These are phyloP conservation scores for Drosophila neocordata DNA, from an alignment of 1,140 invertebrate genomes.

Conservation along the genomic window DNA sequence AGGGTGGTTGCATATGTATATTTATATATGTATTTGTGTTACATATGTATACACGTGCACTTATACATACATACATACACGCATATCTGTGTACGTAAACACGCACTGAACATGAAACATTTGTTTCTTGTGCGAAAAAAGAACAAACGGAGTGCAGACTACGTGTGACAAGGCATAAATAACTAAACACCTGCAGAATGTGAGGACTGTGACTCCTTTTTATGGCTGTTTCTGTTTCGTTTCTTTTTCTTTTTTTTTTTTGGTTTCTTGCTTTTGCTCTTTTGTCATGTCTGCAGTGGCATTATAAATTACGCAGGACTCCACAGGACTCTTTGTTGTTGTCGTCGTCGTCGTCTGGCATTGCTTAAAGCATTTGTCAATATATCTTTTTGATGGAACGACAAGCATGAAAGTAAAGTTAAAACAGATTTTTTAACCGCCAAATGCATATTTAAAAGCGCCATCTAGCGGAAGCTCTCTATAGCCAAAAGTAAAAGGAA, in stretches of 20 bases:
- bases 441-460: constrained; percentile 41
- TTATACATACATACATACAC: constrained; percentile 7
- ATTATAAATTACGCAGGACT: constrained; percentile 70
- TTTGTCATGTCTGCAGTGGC: constrained; percentile 68
- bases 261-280: constrained; percentile 5
- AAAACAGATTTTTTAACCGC: constrained; percentile 44
- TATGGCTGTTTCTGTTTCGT: constrained; percentile 33
- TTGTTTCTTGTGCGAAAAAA: constrained; percentile 53
- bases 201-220: constrained; percentile 38
- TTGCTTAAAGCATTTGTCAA: constrained; percentile 68
- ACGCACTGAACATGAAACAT: constrained; percentile 46
- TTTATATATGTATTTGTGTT: neutral
- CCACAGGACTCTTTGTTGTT: constrained; percentile 7
- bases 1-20: constrained; percentile 7
- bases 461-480: constrained; percentile 37
- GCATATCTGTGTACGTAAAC: neutral
- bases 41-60: constrained; percentile 20
- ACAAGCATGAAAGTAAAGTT: constrained; percentile 34
- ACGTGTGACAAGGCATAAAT: constrained; percentile 78
- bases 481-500: neutral
- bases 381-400: constrained; percentile 36
- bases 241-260: constrained; percentile 28
- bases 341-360: constrained; percentile 31
- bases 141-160: constrained; percentile 49
- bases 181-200: constrained; percentile 79